These are phyloP conservation scores for Crotalus horridus DNA, from an alignment of 2,113 vertebrate species.

Conservation along the genomic window DNA sequence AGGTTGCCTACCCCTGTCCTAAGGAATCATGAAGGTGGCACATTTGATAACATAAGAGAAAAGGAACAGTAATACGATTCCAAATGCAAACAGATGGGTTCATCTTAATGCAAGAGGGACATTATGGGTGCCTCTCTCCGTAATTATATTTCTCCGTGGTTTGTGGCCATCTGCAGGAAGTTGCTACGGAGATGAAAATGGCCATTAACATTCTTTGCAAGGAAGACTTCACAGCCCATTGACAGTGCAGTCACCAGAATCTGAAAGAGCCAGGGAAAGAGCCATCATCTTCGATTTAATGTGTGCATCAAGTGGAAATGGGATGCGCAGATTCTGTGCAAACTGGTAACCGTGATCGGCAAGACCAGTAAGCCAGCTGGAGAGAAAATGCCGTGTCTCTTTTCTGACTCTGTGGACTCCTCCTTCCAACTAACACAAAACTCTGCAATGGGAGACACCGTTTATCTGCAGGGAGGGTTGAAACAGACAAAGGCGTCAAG, in stretches of 20 bases:
- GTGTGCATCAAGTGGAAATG: neutral
- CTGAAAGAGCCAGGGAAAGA: neutral
- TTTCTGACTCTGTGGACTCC: neutral
- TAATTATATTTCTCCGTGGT: constrained; percentile 22
- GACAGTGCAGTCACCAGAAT: constrained; percentile 5
- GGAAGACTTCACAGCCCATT: neutral
- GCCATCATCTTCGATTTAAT: neutral
- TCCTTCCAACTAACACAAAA: neutral
- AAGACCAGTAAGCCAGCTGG: neutral
- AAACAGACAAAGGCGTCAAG: neutral
- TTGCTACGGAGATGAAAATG: neutral
- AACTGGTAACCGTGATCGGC: neutral
- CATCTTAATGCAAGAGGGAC: neutral
- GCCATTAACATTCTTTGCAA: neutral
- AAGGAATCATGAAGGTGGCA: neutral
- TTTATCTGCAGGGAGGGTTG: neutral
- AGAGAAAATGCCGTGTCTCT: neutral
- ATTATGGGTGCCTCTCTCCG: neutral
- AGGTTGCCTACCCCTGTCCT: too few relatives aligned
- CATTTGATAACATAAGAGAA: neutral
- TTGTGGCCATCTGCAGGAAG: constrained; percentile 26
- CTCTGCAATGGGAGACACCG: neutral
- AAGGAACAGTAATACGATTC: neutral
- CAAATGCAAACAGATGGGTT: neutral
- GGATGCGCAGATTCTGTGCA: neutral